Base-by-base conservation (phyloP, 1,140 invertebrate genomes). In the Solenopsis invicta region DNA sequence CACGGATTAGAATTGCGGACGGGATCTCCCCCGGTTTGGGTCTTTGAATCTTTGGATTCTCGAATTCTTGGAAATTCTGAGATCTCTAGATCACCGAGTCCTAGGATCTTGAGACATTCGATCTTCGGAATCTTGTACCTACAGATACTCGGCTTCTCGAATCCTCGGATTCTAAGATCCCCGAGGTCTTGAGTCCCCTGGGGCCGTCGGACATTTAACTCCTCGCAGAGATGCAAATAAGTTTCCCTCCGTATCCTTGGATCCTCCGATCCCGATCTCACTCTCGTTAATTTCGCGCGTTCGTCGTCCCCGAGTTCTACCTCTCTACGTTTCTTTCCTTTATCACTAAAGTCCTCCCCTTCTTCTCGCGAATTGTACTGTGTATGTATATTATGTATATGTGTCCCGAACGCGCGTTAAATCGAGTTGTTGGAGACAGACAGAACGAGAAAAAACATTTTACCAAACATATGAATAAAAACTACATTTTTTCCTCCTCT, bases 81-180 rank as follows among this genome's bases (percentile, higher is more conserved):
- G 80, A 62, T 84, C 80, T 45, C 61, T 64, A 78, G 76, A 78
- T 78, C 76, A 54, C 45, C 80, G 69, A 84, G 69, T 81, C 78
- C 78, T 71, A 84, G 54, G 69, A 75, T 84, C 80, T 84, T 84
- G 80, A 75, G 69, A 81, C 64, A 29, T 81, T 81, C 80, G 80
- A 75, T 84, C 80, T 74, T 84, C 67, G 80, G 80, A 84, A 84
- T 75, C 69, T 75, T 75, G 80, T 74, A 75, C 69, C 80, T 75
- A 75, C 16, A 61, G 69, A 62, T 84, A 75, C 80, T 74, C 80
- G 41, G 80, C 80, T 61, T 75, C 69, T 84, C 80, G 80, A 84
- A 84, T 84, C 80, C 80, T 84, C 34, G 80, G 80, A 74, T 84
- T 84, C 80, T 75, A 84, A 84, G 69, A 81, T 81, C 78, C 78